phyloP scores from a whole-genome alignment of 2,888 invertebrate genomes.

The Graphium colonna region DNA sequence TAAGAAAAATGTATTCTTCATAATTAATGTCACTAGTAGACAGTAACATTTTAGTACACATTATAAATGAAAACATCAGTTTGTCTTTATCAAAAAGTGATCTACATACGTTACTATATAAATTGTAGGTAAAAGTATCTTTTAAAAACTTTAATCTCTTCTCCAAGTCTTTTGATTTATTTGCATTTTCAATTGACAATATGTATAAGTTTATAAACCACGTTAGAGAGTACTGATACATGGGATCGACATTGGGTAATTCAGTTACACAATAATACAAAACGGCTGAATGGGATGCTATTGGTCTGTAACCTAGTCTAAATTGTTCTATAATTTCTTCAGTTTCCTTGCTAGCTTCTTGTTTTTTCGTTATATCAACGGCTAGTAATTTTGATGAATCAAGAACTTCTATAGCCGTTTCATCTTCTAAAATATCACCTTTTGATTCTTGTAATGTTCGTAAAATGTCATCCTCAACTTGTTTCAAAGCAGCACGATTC shows the following conservation, averaged over 20 bases:
- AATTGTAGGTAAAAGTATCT: constrained; percentile 88
- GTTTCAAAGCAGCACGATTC: constrained; percentile 89
- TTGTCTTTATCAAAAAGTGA: constrained; percentile 94
- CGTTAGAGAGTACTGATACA: constrained; percentile 92
- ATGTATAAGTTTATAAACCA: constrained; percentile 93
- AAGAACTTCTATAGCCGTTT: constrained; percentile 91
- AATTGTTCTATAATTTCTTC: constrained; percentile 88
- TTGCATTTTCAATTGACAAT: constrained; percentile 87
- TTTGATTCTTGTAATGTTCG: constrained; percentile 89
- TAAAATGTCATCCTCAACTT: constrained; percentile 93
- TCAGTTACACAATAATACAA: constrained; percentile 91
- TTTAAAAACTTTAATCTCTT: constrained; percentile 84
- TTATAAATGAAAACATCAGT: constrained; percentile 88
- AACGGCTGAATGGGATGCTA: constrained; percentile 89
- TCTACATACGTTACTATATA: constrained; percentile 89
- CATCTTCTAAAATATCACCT: constrained; percentile 95
- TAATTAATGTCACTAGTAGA: constrained; percentile 79
- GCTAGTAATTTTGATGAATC: constrained; percentile 92
- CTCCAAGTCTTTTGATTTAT: constrained; percentile 85
- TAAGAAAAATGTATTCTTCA: constrained; percentile 83
- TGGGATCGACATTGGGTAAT: constrained; percentile 90
- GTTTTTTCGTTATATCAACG: constrained; percentile 90
- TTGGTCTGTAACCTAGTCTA: constrained; percentile 86
- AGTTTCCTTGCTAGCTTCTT: constrained; percentile 87
- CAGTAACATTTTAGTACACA: constrained; percentile 86